Percentiles rank a stretch among this genome's conserved stretches.
Evolutionary conservation across 2,113 vertebrate species (phyloP).

Genomic region (Myotis yumanensis): DNA sequence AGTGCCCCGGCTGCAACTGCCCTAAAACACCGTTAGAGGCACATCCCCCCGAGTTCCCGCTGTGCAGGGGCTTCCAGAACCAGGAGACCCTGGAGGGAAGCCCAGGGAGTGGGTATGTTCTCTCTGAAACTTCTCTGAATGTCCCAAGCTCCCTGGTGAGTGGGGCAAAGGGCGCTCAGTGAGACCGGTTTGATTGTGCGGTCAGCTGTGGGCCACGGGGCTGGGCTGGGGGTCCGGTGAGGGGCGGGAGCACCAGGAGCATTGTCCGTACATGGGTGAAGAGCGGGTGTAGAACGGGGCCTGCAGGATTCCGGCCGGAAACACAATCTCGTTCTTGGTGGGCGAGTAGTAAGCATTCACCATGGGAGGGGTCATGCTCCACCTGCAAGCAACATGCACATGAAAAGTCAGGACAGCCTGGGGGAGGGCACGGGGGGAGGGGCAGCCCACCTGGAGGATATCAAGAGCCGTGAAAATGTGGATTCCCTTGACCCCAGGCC

Average conservation of each 20-base stretch:
- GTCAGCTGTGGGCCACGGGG: neutral
- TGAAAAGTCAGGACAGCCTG: accelerated
- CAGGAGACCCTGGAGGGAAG: neutral
- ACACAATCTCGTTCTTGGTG: constrained; percentile 98
- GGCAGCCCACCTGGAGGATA: too few species aligned
- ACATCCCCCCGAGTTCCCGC: neutral
- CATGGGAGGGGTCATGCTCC: constrained; percentile 98
- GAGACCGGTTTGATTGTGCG: accelerated
- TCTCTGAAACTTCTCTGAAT: neutral
- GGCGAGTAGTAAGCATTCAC: constrained; percentile 98
- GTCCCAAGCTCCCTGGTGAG: neutral
- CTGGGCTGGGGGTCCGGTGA: too few species aligned
- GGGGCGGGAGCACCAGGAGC: too few species aligned
- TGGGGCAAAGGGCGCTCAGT: neutral
- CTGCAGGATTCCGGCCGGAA: constrained; percentile 96
- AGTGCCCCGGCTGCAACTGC: neutral
- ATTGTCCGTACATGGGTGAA: constrained; percentile 92
- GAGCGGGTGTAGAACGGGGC: constrained; percentile 93
- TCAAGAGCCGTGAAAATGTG: too few species aligned
- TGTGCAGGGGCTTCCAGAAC: too few species aligned
- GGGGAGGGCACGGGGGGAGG: accelerated
- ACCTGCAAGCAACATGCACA: constrained; percentile 81
- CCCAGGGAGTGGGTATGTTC: accelerated
- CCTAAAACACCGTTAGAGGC: neutral
- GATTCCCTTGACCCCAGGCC: neutral